Evolutionary conservation across 2,797 vertebrate genomes (phyloP), one percentile per base, ranked within the genome.

Genomic region (Myotis planiceps): DNA sequence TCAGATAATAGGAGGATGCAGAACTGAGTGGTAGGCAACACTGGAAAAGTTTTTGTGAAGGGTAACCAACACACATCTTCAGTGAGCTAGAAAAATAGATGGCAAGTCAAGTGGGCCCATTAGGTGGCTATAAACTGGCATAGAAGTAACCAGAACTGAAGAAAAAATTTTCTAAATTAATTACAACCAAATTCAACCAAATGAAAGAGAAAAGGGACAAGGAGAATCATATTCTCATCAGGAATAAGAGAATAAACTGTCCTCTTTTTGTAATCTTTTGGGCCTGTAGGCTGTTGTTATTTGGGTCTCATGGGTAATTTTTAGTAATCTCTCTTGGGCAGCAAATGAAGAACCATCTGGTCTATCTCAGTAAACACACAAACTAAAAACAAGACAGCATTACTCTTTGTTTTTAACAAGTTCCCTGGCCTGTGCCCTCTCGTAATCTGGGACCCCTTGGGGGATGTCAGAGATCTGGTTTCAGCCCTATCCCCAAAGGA

Each of bases 121-220:
- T 71, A 88, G 21, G 23, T 42, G 71, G 60, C 49, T 66, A 53
- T 12, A 95, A 58, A 88, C 27, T 78, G 42, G 32, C 60, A 87
- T 19, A 69, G 32, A 81, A 88, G 23, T 37, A 47, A 78, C 72
- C 10, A 25, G 29, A 93, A 93, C n/a, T 75, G 53, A 94, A 91
- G 42, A 37, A 88, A 81, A 69, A 29, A 68, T 9, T 78, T 79
- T 82, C 66, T 71, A 82, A 78, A 88, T 91, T 60, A 94, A 79
- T 19, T 39, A 79, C 55, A 96, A 90, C 58, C 49, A 7, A 90
- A 88, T 86, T 88, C 51, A 95, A 79, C 34, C 80, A 96, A 86
- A 78, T 39, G 71, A 72, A 34, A 94, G n/a, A 87, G 25, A 58
- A 83, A 93, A 37, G 2, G 5, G 78, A 92, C 6, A 34, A 51